Percentiles rank a stretch among this genome's conserved stretches.
Conservation (phyloP, 2,888 invertebrate species). For the Oscheius onirici region DNA sequence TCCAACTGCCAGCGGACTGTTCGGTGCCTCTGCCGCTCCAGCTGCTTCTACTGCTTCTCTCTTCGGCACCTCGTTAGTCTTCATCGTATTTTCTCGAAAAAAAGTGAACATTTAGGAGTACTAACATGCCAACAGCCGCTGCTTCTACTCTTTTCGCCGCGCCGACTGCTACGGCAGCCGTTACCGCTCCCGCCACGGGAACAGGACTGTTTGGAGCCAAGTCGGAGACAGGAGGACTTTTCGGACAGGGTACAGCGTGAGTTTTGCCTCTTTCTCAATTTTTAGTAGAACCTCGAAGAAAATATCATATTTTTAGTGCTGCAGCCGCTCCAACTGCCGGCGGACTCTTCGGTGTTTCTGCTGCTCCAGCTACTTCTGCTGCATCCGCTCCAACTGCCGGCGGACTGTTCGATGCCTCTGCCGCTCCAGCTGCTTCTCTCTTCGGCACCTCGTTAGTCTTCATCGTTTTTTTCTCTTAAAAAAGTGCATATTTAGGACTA, state of each 20-base stretch:
- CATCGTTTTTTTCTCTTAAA: not conserved
- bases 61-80: not conserved
- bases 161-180: no score
- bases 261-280: not conserved
- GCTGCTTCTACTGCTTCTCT: not conserved
- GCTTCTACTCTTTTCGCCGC: not conserved
- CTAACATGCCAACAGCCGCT: no score
- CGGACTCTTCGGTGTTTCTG: not conserved
- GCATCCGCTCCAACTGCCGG: not conserved
- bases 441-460: not conserved
- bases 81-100: not conserved
- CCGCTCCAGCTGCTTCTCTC: not conserved
- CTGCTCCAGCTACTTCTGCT: constrained; percentile 15
- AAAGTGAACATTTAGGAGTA: no score
- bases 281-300: not conserved
- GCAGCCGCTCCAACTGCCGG: not conserved
- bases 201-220: no score
- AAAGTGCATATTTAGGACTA: no score
- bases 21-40: no score
- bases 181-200: no score
- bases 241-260: no score
- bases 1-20: constrained; percentile 14
- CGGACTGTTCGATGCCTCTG: no score
- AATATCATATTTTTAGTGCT: not conserved
- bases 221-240: no score